Base-by-base conservation (phyloP, 2,797 vertebrate species). In the Notolabrus celidotus region DNA sequence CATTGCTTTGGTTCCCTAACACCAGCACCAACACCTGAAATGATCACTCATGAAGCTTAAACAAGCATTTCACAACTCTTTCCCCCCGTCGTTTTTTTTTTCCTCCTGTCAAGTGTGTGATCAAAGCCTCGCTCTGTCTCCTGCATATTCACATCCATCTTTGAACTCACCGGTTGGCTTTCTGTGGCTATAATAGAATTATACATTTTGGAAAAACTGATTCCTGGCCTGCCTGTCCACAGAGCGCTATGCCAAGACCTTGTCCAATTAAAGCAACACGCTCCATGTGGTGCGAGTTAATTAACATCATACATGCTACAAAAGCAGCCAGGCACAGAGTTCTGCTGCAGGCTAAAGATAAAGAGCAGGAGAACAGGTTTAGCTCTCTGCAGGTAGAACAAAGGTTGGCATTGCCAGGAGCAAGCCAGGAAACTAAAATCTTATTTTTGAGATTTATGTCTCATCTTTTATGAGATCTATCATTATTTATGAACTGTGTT, bases 261-360 rank as follows among this genome's bases (percentile, higher is more conserved):
- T 87, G 88, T 91, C 90, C 89, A 93, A 90, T 91, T 89, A 92
- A 81, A 79, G 80, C 66, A 75, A 71, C 75, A 58, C 79, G 70
- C 74, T 86, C 91, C 86, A 88, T 90, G 86, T 86, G 86, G 83
- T 77, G 85, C 12, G 85, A 87, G 83, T 86, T 89, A 82, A 92
- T 90, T 91, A 89, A 85, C 79, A 85, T 85, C 81, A 85, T 70
- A 68, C 74, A 84, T 74, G 67, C 61, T 77, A 81, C 81, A 86
- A 83, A 88, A 66, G 69, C 71, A 79, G 77, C 55, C 59, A 80
- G 71, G 68, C 60, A 43, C 29, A 58, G 42, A 67, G 61, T 60
- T 82, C 17, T 77, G 81, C 79, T 78, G 47, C 45, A 47, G 70
- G 76, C 53, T 61, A 46, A 57, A 71, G 62, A 50, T 23, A 58